Evolutionary conservation across 2,797 vertebrate genomes (phyloP).

Genomic region (Argya squamiceps): DNA sequence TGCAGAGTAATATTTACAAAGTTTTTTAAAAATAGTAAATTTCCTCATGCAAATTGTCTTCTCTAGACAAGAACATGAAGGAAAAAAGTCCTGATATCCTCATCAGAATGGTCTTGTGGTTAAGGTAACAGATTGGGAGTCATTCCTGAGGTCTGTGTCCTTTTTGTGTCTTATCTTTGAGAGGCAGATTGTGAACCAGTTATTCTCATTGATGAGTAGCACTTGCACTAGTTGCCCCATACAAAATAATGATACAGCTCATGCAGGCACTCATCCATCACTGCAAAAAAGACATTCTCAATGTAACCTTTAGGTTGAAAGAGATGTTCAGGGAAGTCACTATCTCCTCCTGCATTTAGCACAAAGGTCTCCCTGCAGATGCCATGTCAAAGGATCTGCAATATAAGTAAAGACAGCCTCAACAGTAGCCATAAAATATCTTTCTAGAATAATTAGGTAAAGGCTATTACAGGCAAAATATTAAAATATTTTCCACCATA

Average conservation of each 20-base stretch:
- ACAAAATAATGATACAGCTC: slow-evolving; percentile 13
- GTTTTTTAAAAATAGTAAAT: background rate
- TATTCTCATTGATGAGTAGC: background rate
- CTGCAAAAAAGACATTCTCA: background rate
- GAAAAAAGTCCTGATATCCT: background rate
- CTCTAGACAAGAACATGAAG: background rate
- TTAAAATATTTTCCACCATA: background rate
- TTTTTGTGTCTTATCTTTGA: slow-evolving; percentile 45
- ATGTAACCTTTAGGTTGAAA: slow-evolving; percentile 36
- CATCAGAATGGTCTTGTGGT: background rate
- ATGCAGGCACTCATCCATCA: slow-evolving; percentile 10
- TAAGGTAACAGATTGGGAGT: slow-evolving; percentile 17
- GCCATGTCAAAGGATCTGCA: background rate
- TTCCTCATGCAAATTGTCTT: background rate
- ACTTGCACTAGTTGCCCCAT: background rate
- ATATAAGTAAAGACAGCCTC: background rate
- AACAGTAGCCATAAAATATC: background rate
- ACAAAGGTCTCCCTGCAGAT: background rate
- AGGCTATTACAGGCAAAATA: background rate
- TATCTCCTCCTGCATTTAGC: slow-evolving; percentile 18
- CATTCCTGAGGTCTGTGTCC: background rate
- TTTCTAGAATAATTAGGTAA: background rate
- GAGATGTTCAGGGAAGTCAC: background rate
- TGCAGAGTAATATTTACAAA: background rate
- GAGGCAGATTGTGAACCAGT: slow-evolving; percentile 28